Base-by-base conservation (phyloP, 2,113 vertebrate species). In the Eurystomus gularis region DNA sequence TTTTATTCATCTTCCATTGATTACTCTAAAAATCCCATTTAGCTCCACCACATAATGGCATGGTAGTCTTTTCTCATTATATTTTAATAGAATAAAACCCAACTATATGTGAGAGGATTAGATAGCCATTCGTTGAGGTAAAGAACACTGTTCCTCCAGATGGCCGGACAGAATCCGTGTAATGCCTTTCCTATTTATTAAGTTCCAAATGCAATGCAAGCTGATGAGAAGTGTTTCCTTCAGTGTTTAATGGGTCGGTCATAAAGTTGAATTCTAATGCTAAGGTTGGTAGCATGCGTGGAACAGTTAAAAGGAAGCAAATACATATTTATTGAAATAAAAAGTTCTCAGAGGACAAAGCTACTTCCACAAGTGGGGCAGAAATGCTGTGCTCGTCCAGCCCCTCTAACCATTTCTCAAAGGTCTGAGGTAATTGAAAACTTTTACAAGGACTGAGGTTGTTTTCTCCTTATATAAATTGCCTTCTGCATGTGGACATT, bases 1-100 rank as follows among this genome's bases (percentile, higher is more conserved):
- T 96, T 94, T 92, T 97, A 96, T 96, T 96, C 92, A 97, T 96
- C 83, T 94, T 96, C 84, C 95, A 97, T 97, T 97, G 97, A 97
- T 97, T 97, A 95, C 92, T 96, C 83, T 51, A 92, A 96, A 97
- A 94, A 96, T 88, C 39, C 65, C 90, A 97, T 96, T 98, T 98
- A 97, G 88, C 87, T 96, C 82, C 87, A 88, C 86, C 94, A 97
- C 94, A 93, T 96, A 97, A 97, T 76, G 88, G 85, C 93, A 96
- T 29, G 91, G 91, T 62, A 94, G 81, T 81, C 54, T 95, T 96
- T 92, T 91, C 95, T 98, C 96, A 97, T 97, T 98, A 97, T 90
- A 85, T 96, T 97, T 97, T 97, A 97, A 98, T 88, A 80, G 97
- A 93, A 97, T 96, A 90, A 97, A 97, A 90, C 73, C 94, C 81